Base-by-base conservation (phyloP, 2,797 vertebrate genomes). In the Cuniculus paca region DNA sequence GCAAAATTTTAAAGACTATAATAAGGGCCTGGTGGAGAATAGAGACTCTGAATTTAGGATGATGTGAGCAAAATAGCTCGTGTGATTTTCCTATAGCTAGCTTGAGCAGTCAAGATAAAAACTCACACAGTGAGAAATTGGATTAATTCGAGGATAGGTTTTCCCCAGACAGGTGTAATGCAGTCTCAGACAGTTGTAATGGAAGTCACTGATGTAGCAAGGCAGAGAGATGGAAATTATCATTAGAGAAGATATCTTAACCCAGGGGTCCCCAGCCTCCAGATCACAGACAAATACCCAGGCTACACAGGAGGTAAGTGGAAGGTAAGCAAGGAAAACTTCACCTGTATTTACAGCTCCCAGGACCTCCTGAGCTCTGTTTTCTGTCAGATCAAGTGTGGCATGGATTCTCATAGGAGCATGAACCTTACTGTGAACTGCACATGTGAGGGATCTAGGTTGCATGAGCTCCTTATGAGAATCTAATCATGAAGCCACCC, bases 1-100 rank as follows among this genome's bases (percentile, higher is more conserved):
- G 20, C 68, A 88, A 50, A 42, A 94, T 70, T 92, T 90, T 65
- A 92, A 87, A 65, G 45, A 74, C 72, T 68, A 6, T 65, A 39
- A 26, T 45, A 28, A 90, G 26, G 20, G 22, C 7, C 16, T 14
- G 58, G 16, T 16, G 26, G 81, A 94, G 28, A 90, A 50, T 50
- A 58, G 22, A 82, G 36, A 74, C 28, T 61, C 39, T 52, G 36
- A 89, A 61, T 86, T 87, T 92, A 75, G 86, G 26, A 28, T 83
- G 4, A 54, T 83, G 56, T 58, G n/a, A 90, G 80, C 74, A 79
- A 54, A 70, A 61, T 13, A 28, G 20, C 61, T 88, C 39, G 17
- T 68, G 63, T 84, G 63, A 56, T 92, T 88, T 72, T 89, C 56
- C 60, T 84, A 3, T 72, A 26, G 36, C n/a, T 95, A 12, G 22